Conservation (phyloP, 37 sponge, comb jelly and placozoan species). For the Beroe forskalii region DNA sequence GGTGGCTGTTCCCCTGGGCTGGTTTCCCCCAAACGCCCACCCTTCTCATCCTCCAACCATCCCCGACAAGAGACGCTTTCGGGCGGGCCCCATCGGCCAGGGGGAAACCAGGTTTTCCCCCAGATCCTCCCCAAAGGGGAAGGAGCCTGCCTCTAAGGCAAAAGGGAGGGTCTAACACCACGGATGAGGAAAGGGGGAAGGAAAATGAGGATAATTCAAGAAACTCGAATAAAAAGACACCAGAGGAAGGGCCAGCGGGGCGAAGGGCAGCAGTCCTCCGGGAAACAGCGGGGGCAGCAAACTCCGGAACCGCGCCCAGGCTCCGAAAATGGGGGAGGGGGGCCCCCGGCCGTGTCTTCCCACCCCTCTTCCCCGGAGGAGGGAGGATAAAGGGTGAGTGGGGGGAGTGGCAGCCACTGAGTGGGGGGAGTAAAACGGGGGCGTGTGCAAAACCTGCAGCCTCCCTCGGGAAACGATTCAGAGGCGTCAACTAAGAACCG, state of each 20-base stretch:
- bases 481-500: neutral
- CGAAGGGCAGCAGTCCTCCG: neutral
- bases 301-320: too few species aligned
- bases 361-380: neutral
- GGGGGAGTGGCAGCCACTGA: neutral
- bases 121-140: neutral
- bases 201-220: too few species aligned
- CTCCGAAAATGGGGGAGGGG: too few species aligned
- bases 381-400: neutral
- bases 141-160: neutral
- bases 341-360: neutral
- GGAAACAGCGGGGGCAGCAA: neutral
- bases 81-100: neutral
- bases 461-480: neutral
- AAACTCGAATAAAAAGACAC: too few species aligned
- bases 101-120: neutral
- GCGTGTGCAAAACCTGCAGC: neutral
- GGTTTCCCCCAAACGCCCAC: neutral
- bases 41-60: neutral
- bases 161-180: neutral
- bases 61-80: neutral
- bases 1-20: constrained; percentile 6
- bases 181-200: neutral
- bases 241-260: neutral
- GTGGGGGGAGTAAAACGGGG: neutral